Conservation (phyloP, 2,113 vertebrate genomes). For the Canis aureus region DNA sequence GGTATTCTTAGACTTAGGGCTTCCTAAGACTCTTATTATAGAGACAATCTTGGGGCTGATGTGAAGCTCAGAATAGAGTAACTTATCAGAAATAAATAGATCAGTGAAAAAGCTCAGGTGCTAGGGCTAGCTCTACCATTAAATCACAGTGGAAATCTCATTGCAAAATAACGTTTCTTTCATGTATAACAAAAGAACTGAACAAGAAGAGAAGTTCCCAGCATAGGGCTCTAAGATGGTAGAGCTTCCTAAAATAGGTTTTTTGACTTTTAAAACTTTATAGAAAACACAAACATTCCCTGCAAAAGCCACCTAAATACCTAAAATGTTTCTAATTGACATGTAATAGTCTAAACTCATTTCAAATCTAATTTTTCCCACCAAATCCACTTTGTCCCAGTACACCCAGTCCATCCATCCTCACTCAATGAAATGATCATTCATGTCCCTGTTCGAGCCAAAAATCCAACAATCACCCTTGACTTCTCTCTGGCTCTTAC, state of each 20-base stretch:
- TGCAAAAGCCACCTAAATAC: neutral
- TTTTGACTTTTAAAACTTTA: conserved; percentile 39
- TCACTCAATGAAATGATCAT: neutral
- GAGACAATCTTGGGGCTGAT: neutral
- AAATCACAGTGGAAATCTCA: neutral
- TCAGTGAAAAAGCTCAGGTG: neutral
- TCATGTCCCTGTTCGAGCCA: neutral
- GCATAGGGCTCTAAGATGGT: neutral
- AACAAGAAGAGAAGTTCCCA: neutral
- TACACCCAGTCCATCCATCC: neutral
- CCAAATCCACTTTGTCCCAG: neutral
- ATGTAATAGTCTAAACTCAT: neutral
- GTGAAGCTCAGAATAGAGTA: conserved; percentile 4
- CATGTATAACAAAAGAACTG: neutral
- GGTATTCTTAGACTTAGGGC: neutral
- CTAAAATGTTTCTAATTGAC: neutral
- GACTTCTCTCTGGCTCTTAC: neutral
- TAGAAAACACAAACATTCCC: neutral
- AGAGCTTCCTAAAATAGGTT: neutral
- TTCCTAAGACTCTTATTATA: conserved; percentile 53
- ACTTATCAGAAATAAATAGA: conserved; percentile 12
- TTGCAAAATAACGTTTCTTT: neutral
- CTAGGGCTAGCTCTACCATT: neutral
- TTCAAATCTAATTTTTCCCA: neutral
- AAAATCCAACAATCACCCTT: neutral